A percentile compares a stretch with the other conserved stretches of the same genome.
Evolutionary conservation across 2,113 vertebrate genomes (phyloP).

Genomic region (Murina feae): DNA sequence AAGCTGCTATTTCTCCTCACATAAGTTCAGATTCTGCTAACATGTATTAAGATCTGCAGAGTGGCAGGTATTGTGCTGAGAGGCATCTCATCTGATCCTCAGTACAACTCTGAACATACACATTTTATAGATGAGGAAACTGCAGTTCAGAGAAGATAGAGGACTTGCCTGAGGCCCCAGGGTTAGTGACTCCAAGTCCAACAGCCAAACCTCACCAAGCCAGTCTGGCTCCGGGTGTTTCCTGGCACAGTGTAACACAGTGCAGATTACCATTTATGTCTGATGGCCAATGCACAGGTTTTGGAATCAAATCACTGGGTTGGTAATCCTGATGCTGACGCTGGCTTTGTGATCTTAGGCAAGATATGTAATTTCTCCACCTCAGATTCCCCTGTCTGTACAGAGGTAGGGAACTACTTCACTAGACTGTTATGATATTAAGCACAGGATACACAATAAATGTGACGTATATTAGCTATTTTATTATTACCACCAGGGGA

Average conservation of each 20-base stretch:
- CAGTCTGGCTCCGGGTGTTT: neutral
- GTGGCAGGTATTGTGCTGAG: neutral
- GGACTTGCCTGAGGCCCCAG: neutral
- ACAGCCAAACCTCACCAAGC: neutral
- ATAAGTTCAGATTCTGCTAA: neutral
- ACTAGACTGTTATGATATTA: neutral
- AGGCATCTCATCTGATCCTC: neutral
- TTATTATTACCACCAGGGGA: neutral
- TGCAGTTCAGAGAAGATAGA: neutral
- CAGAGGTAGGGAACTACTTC: neutral
- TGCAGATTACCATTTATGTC: neutral
- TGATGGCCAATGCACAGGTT: neutral
- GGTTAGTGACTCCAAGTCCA: neutral
- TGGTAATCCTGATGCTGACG: neutral
- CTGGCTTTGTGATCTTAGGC: neutral
- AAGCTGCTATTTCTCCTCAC: neutral
- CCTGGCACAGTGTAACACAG: neutral
- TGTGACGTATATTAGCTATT: neutral
- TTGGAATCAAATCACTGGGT: neutral
- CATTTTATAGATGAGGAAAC: neutral
- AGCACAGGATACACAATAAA: neutral
- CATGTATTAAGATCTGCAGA: neutral
- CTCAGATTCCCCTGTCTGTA: neutral
- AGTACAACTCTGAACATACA: neutral
- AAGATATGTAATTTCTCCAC: neutral